Evolutionary conservation across 2,888 invertebrate genomes (phyloP).

Genomic region (Synanthedon formicaeformis): DNA sequence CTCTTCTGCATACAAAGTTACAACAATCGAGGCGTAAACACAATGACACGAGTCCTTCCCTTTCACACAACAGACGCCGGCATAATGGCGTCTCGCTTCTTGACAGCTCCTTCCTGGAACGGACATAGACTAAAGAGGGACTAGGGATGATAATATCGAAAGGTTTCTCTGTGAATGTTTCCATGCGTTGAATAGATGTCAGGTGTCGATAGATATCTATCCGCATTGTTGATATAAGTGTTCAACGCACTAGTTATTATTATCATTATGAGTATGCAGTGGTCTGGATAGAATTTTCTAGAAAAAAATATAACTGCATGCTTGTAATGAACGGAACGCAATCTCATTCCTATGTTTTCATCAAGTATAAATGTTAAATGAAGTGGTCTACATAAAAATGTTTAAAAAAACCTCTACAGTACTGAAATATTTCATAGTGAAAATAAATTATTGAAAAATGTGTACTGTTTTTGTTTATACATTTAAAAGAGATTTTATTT

Average conservation of each 20-base stretch:
- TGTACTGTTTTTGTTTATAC: too few relatives aligned
- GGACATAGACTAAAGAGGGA: constrained; percentile 35
- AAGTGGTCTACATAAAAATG: too few relatives aligned
- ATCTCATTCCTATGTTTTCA: too few relatives aligned
- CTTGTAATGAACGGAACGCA: too few relatives aligned
- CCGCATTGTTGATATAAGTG: constrained; percentile 12
- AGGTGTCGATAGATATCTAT: constrained; percentile 28
- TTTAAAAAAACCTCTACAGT: too few relatives aligned
- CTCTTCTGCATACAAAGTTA: constrained; percentile 53
- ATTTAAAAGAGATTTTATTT: too few relatives aligned
- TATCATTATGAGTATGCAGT: too few relatives aligned
- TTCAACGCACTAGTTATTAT: neutral
- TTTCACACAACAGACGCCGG: constrained; percentile 42
- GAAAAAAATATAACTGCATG: too few relatives aligned
- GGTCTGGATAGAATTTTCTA: too few relatives aligned
- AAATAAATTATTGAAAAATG: too few relatives aligned
- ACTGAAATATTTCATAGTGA: too few relatives aligned
- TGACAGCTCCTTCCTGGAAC: constrained; percentile 59
- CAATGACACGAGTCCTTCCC: constrained; percentile 51
- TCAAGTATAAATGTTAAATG: too few relatives aligned
- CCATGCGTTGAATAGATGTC: constrained; percentile 28
- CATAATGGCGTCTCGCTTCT: constrained; percentile 51
- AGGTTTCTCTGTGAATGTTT: constrained; percentile 21
- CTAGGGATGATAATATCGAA: constrained; percentile 47
- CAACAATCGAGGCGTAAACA: constrained; percentile 51